These are phyloP conservation scores for Tonatia bakeri DNA, from an alignment of 2,113 vertebrate genomes.

Conservation along the genomic window DNA sequence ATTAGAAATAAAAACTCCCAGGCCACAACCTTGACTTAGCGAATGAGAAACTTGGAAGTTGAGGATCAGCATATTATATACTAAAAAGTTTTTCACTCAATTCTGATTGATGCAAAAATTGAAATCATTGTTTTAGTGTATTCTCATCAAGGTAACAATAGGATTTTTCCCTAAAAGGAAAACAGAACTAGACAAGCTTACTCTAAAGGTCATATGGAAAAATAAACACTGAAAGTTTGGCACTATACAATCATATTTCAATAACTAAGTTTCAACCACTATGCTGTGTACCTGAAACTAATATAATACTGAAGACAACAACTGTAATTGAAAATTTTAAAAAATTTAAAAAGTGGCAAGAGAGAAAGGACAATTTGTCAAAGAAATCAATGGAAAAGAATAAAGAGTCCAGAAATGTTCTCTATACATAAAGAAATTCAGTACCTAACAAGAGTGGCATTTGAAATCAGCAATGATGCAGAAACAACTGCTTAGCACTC, in stretches of 20 bases:
- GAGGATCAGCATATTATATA: not conserved
- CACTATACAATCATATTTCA: not conserved
- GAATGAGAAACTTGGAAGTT: not conserved
- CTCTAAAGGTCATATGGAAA: slow-evolving; percentile 9
- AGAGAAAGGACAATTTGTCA: not conserved
- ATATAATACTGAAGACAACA: not conserved
- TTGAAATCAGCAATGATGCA: not conserved
- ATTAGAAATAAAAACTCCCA: not conserved
- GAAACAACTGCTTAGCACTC: not conserved
- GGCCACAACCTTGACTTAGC: not conserved
- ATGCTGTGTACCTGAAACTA: not conserved
- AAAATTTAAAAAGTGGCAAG: not conserved
- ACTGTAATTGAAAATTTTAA: not conserved
- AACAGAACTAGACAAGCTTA: not conserved
- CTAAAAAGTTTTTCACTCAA: not conserved
- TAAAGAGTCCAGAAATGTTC: not conserved
- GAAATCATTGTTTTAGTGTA: not conserved
- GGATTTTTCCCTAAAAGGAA: not conserved
- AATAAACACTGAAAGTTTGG: slow-evolving; percentile 17
- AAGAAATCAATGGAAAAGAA: slow-evolving; percentile 32
- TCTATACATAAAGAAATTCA: not conserved
- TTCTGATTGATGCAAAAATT: not conserved
- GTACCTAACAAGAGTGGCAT: not conserved
- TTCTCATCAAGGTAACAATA: not conserved
- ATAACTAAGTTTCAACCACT: not conserved